Evolutionary conservation across 1,140 invertebrate species (phyloP).

Genomic region (Tachypleus tridentatus): DNA sequence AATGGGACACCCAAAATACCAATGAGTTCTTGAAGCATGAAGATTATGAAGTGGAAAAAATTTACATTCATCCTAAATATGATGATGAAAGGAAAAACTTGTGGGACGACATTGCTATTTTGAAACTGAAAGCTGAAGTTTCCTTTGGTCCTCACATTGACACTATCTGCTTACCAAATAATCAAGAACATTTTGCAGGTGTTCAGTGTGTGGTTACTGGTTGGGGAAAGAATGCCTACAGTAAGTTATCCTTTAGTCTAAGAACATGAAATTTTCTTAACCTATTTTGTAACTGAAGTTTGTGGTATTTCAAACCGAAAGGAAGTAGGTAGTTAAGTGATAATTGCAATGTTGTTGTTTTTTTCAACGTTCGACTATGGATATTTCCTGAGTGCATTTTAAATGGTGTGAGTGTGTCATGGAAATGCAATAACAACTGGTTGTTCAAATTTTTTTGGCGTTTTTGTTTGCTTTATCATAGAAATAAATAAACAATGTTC

Average conservation of each 20-base stretch:
- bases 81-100: conserved; percentile 31
- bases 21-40: conserved; percentile 56
- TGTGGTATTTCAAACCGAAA: no score
- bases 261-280: no score
- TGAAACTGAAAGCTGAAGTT: conserved; percentile 45
- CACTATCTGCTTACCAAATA: conserved; percentile 51
- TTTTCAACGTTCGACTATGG: no score
- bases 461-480: no score
- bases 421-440: no score
- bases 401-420: no score
- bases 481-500: no score
- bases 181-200: conserved; percentile 21
- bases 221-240: conserved; percentile 65
- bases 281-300: no score
- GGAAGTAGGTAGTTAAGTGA: no score
- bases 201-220: conserved; percentile 55
- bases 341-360: no score
- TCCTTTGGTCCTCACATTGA: conserved; percentile 51
- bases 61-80: conserved; percentile 43
- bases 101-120: conserved; percentile 53
- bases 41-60: conserved; percentile 47
- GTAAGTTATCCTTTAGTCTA: conserved; percentile 32
- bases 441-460: no score
- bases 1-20: conserved; percentile 65
- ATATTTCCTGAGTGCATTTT: no score